These are phyloP conservation scores for Platycnemis pennipes DNA, from an alignment of 2,888 invertebrate genomes.

Conservation along the genomic window DNA sequence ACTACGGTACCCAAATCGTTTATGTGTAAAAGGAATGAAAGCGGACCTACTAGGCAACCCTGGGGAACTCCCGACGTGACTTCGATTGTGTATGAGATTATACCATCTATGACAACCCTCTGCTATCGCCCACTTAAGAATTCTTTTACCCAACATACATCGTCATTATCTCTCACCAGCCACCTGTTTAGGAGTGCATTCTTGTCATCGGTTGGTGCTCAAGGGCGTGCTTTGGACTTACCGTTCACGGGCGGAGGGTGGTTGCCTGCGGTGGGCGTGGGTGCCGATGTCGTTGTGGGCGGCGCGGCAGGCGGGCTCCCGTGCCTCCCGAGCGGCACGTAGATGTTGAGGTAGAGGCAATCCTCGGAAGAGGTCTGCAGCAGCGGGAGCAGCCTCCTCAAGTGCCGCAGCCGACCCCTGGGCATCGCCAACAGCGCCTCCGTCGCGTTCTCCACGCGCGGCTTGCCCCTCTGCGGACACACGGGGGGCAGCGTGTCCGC, in stretches of 20 bases:
- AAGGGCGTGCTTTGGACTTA: not conserved
- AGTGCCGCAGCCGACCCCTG: constrained; percentile 87
- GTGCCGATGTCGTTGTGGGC: not conserved
- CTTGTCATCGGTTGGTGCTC: no score
- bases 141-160: no score
- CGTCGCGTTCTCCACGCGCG: constrained; percentile 45
- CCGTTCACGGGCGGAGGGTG: not conserved
- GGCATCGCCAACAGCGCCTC: constrained; percentile 87
- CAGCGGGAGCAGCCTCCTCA: constrained; percentile 86
- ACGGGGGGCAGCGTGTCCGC: constrained; percentile 65
- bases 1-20: no score
- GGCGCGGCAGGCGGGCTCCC: constrained; percentile 29
- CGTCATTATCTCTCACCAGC: no score
- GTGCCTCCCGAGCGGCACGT: constrained; percentile 83
- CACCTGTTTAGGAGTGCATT: no score
- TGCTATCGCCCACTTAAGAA: no score
- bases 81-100: no score
- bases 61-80: no score
- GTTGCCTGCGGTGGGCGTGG: constrained; percentile 27
- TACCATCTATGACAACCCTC: no score
- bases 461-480: constrained; percentile 61
- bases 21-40: no score
- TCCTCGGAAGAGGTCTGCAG: constrained; percentile 93
- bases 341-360: constrained; percentile 94
- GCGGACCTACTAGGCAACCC: no score